Evolutionary conservation across 2,888 invertebrate species (phyloP), one percentile per base, ranked within the genome.

Genomic region (Matsumyia berberina): DNA sequence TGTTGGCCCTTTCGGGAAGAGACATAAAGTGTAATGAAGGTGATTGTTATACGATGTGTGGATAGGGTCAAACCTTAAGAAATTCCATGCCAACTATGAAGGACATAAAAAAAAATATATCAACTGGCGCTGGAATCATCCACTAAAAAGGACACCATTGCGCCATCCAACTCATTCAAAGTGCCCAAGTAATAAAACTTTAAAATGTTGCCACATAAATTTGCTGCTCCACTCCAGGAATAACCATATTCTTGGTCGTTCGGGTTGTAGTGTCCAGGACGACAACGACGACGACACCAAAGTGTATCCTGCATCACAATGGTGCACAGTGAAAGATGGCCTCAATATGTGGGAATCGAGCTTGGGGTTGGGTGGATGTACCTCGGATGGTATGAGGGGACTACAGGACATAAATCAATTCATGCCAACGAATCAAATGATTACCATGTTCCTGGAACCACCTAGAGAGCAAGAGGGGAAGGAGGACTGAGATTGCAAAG

Each of bases 371-470:
- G n/a, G 6, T 19, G 19, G 44, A 5, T 11, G 15, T 58, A 39
- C 9, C 35, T 8, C 33, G 60, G 49, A 51, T 42, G 49, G 66
- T 9, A 35, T 37, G 19, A 44, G 35, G 35, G 46, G 77, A 53
- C 79, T 39, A 69, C 62, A 85, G 64, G 79, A 74, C 80, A 85
- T 85, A 80, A 80, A 85, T 85, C 85, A 85, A 85, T 80, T 80
- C 80, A 80, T 76, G 74, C 80, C 80, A 85, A 70, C 80, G 85
- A 85, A 85, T 85, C 85, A 85, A 85, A 85, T 80, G 85, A 85
- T 85, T 80, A 70, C 80, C 85, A 85, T 79, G 62, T 55, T 55
- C 31, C n/a, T 5, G 7, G 1, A 29, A 17, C 2, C 6, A 5
- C 15, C 39, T 31, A 31, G 29, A 15, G 53, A 3, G n/a, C n/a